Evolutionary conservation across 2,888 invertebrate genomes (phyloP), one percentile per base, ranked within the genome.

Genomic region (Rotaria magnacalcarata): DNA sequence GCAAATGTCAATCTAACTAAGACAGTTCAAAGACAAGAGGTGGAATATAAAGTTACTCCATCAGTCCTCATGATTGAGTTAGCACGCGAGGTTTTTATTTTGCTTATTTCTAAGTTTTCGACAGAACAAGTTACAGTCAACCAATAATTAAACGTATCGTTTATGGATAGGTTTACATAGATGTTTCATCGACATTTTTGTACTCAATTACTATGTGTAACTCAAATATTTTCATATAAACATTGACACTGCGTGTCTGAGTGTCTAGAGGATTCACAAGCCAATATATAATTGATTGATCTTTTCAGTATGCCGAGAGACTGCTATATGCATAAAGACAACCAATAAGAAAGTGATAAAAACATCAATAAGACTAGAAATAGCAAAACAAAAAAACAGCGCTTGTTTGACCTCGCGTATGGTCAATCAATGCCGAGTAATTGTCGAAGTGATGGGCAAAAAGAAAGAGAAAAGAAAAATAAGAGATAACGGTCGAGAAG

Each of bases 401-500:
- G 34, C 3, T 11, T 67, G 34, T 67, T 67, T 67, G 67, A 67
- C 67, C 67, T 67, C 67, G 67, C 34, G 11, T 34, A 34, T 67
- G 67, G 67, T 67, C 67, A 67, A 67, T 67, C 67, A 41, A 67
- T 67, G 27, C 34, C 19, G 67, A 41, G 27, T 67, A 67, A 34
- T 19, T 4, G 34, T 67, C 34, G 34, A 67, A 67, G 34, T 67
- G 67, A 67, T 67, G 34, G 67, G 67, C 19, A 67, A 41, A 41
- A 1, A 67, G 67, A 67, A 34, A 34, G 24, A 34, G 19, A 34
- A 67, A 67, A 27, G 14, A 14, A 67, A 67, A 34, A 19, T 4
- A 41, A 67, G 34, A 67, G 67, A 67, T 67, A 67, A 67, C 67
- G 67, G 67, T 67, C 67, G 67, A 67, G 67, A 67, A 67, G 67